phyloP scores from a whole-genome alignment of 2,888 invertebrate genomes.

The Spicauda simplicius region DNA sequence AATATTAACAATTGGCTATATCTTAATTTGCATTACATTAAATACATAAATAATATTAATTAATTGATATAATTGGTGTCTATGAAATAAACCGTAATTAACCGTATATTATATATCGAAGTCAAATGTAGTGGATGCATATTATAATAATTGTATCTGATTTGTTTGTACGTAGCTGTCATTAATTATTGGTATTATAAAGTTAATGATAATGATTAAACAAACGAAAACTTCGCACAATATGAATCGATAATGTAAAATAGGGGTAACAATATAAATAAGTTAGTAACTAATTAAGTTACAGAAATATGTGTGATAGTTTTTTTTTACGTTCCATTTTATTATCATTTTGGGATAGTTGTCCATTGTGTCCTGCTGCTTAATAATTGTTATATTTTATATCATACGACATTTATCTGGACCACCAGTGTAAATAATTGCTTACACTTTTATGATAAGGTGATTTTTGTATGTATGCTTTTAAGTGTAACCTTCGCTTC shows the following conservation, averaged over 20 bases:
- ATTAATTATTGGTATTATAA: conserved; percentile 62
- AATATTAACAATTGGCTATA: background rate
- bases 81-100: conserved; percentile 66
- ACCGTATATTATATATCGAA: conserved; percentile 60
- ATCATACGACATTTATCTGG: conserved; percentile 17
- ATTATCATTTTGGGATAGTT: conserved; percentile 35
- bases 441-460: conserved; percentile 9
- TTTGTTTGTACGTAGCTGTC: conserved; percentile 75
- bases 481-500: conserved; percentile 26
- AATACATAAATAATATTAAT: conserved; percentile 59
- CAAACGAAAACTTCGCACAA: conserved; percentile 81
- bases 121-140: conserved; percentile 64
- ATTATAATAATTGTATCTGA: conserved; percentile 52
- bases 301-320: conserved; percentile 54
- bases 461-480: conserved; percentile 28
- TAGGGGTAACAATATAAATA: conserved; percentile 70
- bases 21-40: conserved; percentile 58
- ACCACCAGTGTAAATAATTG: conserved; percentile 27
- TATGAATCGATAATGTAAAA: conserved; percentile 75
- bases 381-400: conserved; percentile 16
- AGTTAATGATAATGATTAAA: conserved; percentile 63
- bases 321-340: conserved; percentile 48
- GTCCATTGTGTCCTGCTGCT: conserved; percentile 28
- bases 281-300: conserved; percentile 59
- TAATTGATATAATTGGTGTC: conserved; percentile 75